These are phyloP conservation scores for Emmelina monodactyla DNA, from an alignment of 2,888 invertebrate genomes.

Conservation along the genomic window DNA sequence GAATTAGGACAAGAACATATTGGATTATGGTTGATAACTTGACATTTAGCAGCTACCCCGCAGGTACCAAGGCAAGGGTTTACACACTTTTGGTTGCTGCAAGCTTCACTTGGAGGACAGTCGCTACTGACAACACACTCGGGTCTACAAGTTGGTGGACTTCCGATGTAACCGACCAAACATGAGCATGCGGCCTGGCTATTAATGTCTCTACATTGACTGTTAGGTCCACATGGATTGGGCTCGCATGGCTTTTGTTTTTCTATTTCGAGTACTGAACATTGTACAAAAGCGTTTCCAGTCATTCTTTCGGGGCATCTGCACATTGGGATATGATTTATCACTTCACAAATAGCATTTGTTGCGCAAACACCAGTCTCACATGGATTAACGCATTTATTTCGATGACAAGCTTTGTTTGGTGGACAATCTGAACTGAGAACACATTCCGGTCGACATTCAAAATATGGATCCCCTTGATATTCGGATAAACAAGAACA, in stretches of 20 bases:
- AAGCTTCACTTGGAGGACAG: constrained; percentile 76
- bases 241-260: constrained; percentile 43
- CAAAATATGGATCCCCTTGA: constrained; percentile 72
- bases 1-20: constrained; percentile 76
- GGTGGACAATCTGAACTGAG: constrained; percentile 71
- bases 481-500: constrained; percentile 71
- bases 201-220: constrained; percentile 77
- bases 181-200: constrained; percentile 78
- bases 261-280: constrained; percentile 49
- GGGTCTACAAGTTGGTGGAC: constrained; percentile 80
- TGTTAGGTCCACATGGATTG: constrained; percentile 82
- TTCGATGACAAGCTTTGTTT: constrained; percentile 70
- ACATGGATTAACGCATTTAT: constrained; percentile 77
- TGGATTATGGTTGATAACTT: constrained; percentile 82
- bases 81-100: constrained; percentile 79
- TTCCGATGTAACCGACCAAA: constrained; percentile 74
- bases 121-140: constrained; percentile 80
- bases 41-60: constrained; percentile 76
- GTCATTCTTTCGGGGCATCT: constrained; percentile 72
- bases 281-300: constrained; percentile 73
- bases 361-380: constrained; percentile 72
- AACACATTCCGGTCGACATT: constrained; percentile 76
- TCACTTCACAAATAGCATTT: constrained; percentile 75
- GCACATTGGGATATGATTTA: constrained; percentile 77
- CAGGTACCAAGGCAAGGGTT: constrained; percentile 87